A percentile compares a stretch with the other conserved stretches of the same genome.
These are phyloP conservation scores for Actenoides hombroni DNA, from an alignment of 2,113 vertebrate genomes.

Conservation along the genomic window DNA sequence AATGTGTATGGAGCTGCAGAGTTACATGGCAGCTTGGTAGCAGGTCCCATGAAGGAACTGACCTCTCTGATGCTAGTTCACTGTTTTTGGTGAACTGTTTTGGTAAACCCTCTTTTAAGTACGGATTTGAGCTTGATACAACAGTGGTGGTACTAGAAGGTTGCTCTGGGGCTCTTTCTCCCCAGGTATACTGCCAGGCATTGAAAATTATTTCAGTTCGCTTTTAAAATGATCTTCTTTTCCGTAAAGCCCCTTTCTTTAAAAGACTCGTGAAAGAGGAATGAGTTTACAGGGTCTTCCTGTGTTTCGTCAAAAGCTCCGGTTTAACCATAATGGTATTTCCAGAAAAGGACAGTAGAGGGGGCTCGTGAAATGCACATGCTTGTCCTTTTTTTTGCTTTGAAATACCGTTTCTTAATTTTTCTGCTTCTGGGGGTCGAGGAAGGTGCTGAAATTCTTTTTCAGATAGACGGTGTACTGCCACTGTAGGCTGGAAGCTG, in stretches of 20 bases:
- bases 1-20: background rate
- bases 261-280: background rate
- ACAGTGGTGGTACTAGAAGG: no score
- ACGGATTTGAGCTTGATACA: rapidly evolving
- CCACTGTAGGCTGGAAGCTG: background rate
- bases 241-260: background rate
- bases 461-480: background rate
- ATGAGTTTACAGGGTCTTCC: rapidly evolving
- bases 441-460: background rate
- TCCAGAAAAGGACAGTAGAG: slow-evolving; percentile 21
- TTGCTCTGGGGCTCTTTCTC: background rate
- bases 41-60: background rate
- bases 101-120: background rate
- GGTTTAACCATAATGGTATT: background rate
- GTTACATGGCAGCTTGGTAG: background rate
- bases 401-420: background rate
- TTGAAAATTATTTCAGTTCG: background rate
- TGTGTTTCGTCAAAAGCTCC: background rate
- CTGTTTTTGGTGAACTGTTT: background rate
- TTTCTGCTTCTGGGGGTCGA: background rate
- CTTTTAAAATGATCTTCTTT: background rate
- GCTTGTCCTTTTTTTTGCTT: background rate
- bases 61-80: background rate
- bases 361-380: background rate
- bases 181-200: background rate